Percentiles rank a stretch among this genome's conserved stretches.
Conservation (phyloP, 2,797 vertebrate species). For the Galagoides demidoff region DNA sequence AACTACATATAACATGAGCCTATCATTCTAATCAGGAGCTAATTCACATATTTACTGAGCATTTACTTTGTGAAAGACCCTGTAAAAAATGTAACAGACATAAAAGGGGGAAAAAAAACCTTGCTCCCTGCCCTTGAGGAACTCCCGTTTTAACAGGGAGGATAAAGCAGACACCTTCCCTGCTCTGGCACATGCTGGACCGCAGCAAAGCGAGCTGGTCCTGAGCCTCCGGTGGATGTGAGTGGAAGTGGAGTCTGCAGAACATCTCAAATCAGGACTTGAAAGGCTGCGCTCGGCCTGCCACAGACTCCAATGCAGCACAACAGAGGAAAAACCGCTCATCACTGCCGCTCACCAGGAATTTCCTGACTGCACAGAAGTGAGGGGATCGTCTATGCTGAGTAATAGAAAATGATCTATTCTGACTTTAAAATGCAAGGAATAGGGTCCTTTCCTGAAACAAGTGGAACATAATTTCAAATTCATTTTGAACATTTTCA, state of each 20-base stretch:
- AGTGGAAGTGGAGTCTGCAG: neutral
- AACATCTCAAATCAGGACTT: neutral
- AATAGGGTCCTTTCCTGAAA: neutral
- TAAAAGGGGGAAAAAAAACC: neutral
- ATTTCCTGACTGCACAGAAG: accelerated
- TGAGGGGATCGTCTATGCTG: neutral
- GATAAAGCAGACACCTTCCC: neutral
- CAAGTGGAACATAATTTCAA: neutral
- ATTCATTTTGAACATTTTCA: neutral
- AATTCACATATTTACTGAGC: neutral
- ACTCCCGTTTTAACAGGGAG: neutral
- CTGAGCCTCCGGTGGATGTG: accelerated
- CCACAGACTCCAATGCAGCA: accelerated
- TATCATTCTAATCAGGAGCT: neutral
- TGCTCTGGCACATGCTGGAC: neutral
- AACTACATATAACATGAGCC: neutral
- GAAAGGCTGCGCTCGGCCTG: neutral
- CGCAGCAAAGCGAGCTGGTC: neutral
- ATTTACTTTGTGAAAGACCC: neutral
- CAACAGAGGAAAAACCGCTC: neutral
- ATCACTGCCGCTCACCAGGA: neutral
- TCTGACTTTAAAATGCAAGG: neutral
- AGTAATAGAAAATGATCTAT: neutral
- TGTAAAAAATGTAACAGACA: neutral
- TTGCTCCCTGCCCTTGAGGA: neutral